Evolutionary conservation across 2,113 vertebrate genomes (phyloP).

Genomic region (Octodon degus): DNA sequence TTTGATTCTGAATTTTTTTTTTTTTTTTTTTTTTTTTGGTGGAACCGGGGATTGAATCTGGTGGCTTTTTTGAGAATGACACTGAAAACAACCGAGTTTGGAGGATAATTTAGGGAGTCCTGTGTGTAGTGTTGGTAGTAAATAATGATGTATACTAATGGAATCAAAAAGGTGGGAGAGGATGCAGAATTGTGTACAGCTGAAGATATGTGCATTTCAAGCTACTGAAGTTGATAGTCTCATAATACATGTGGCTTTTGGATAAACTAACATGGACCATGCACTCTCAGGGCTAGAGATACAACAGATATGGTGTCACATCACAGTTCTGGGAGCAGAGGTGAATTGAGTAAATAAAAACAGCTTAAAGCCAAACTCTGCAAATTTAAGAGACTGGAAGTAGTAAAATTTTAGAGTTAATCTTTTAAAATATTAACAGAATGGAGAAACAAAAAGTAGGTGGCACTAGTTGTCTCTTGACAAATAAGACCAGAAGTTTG

Average conservation of each 20-base stretch:
- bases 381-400: background rate
- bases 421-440: conserved; percentile 41
- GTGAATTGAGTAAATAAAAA: background rate
- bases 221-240: background rate
- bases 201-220: conserved; percentile 20
- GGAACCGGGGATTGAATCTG: background rate
- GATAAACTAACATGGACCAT: background rate
- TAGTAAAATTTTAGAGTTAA: background rate
- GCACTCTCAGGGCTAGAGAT: background rate
- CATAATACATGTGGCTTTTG: background rate
- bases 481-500: background rate
- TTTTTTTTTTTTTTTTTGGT: no score
- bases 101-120: background rate
- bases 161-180: background rate
- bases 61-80: background rate
- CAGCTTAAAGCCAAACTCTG: background rate
- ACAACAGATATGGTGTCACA: background rate
- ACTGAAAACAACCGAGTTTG: background rate
- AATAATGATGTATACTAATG: background rate
- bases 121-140: background rate
- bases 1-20: background rate
- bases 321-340: background rate
- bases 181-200: background rate
- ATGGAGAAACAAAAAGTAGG: background rate
- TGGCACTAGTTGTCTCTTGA: background rate